A percentile compares a stretch with the other conserved stretches of the same genome.
Conservation (phyloP, 2,888 invertebrate genomes). For the Drosophila lutescens region DNA sequence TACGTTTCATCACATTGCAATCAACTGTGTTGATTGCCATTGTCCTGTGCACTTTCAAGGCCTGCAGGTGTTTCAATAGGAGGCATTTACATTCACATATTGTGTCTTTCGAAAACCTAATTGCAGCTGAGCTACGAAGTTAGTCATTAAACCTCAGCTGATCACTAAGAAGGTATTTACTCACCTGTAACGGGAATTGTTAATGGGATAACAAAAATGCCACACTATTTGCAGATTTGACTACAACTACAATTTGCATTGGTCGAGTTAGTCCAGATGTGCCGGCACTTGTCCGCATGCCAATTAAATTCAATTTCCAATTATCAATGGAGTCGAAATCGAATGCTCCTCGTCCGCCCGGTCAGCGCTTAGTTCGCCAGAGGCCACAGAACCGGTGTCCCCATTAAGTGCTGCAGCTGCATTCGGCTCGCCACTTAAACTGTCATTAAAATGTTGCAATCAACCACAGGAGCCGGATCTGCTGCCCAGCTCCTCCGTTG, state of each 20-base stretch:
- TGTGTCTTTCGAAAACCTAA: not conserved
- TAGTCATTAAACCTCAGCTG: not conserved
- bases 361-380: constrained; percentile 7
- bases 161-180: not conserved
- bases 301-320: constrained; percentile 35
- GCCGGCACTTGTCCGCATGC: constrained; percentile 6
- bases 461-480: constrained; percentile 28
- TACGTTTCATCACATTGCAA: not conserved
- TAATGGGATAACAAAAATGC: not conserved
- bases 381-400: constrained; percentile 14
- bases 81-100: too few species aligned
- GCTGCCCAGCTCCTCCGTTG: constrained; percentile 11
- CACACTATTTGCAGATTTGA: too few species aligned
- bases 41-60: not conserved
- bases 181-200: not conserved
- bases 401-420: constrained; percentile 53
- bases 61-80: not conserved
- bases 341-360: not conserved
- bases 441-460: constrained; percentile 66
- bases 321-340: constrained; percentile 16
- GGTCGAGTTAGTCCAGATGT: constrained; percentile 1
- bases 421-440: constrained; percentile 62
- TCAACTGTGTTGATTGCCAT: not conserved
- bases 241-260: not conserved
- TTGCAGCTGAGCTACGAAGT: not conserved